Conservation (phyloP, 2,797 vertebrate species). For the Sphaeramia orbicularis region DNA sequence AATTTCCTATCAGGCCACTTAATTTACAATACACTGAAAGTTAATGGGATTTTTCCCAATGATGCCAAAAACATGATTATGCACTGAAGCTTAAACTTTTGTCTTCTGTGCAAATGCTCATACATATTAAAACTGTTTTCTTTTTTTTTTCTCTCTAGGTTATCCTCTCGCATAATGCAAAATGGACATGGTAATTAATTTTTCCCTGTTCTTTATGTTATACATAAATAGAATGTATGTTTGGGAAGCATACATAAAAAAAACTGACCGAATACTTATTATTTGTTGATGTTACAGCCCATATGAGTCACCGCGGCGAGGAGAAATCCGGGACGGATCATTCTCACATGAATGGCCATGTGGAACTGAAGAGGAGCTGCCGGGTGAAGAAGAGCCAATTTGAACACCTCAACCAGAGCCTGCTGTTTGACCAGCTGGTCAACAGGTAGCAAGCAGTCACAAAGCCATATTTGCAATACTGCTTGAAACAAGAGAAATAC, state of each 20-base stretch:
- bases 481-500: neutral
- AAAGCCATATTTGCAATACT: conserved; percentile 4
- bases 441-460: conserved; percentile 89
- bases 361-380: conserved; percentile 96
- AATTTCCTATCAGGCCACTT: too few species aligned
- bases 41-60: too few species aligned
- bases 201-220: neutral
- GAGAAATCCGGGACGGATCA: conserved; percentile 92
- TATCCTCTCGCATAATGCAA: conserved; percentile 94
- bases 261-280: conserved; percentile 20
- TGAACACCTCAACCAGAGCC: conserved; percentile 98
- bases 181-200: conserved; percentile 91
- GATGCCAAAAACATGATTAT: too few species aligned
- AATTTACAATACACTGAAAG: too few species aligned
- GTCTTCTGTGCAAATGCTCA: conserved; percentile 1
- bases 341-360: conserved; percentile 95
- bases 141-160: conserved; percentile 84
- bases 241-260: neutral
- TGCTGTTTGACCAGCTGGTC: conserved; percentile 98
- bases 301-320: conserved; percentile 92
- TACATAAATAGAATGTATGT: neutral
- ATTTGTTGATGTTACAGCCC: conserved; percentile 81
- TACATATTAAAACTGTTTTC: neutral
- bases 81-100: too few species aligned
- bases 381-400: conserved; percentile 96